Percentiles rank a stretch among this genome's conserved stretches.
phyloP scores from a whole-genome alignment of 2,797 vertebrate genomes.

The Halcyon smyrnensis region DNA sequence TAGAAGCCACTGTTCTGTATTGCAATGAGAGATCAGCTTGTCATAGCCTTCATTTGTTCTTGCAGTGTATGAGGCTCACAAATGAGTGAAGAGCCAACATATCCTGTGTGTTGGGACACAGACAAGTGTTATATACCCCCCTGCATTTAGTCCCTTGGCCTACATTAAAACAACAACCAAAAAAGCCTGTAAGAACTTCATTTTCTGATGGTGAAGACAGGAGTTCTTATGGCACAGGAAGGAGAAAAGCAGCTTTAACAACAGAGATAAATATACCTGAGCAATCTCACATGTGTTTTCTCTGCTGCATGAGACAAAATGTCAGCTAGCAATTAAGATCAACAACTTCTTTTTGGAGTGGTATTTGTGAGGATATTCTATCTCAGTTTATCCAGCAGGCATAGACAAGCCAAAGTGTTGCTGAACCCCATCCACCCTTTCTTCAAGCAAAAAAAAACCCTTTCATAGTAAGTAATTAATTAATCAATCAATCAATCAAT shows the following conservation, averaged over 20 bases:
- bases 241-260: background rate
- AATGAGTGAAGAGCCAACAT: background rate
- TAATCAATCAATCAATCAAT: background rate
- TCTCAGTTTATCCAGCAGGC: background rate
- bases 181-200: background rate
- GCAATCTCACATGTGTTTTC: background rate
- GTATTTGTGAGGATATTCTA: background rate
- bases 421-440: background rate
- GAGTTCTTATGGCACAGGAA: background rate
- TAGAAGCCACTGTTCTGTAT: background rate
- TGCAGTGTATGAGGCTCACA: background rate
- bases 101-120: background rate
- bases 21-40: fast-evolving
- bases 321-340: background rate
- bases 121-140: background rate
- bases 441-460: background rate
- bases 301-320: background rate
- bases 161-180: background rate
- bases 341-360: background rate
- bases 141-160: background rate
- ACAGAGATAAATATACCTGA: background rate
- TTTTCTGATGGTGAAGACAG: background rate
- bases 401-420: background rate
- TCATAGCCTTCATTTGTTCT: background rate
- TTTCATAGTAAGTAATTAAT: constrained; percentile 38